Base-by-base conservation (phyloP, 1,140 invertebrate genomes). In the Diorhabda carinulata region DNA sequence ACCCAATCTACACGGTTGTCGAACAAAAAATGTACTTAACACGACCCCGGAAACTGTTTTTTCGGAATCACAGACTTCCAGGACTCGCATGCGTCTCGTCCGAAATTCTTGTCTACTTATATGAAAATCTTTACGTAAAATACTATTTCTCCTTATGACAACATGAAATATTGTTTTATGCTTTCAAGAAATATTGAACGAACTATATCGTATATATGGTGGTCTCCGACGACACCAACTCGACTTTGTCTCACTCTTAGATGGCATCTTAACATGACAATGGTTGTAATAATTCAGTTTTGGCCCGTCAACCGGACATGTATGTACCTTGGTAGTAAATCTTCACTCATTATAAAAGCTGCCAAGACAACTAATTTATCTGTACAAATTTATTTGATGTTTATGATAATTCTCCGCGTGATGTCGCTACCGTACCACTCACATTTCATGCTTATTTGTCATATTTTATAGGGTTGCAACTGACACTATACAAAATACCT, bases 221-320 rank as follows among this genome's bases (percentile, higher is more conserved):
- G 25, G 25, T 25, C 25, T 25, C 25, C 25, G 25, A 25, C 25
- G 25, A 25, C 25, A 25, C 1, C 25, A 25, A 25, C 4, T 4
- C 2, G 2, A 2, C 4, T 52, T 4, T 52, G 6, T 62, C 47
- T 52, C 47, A 8, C 3, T 6, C 5, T 9, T 5, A 75, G 72
- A 73, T 76, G 72, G 66, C 73, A 75, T 76, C 75, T 76, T 76
- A 72, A 74, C 74, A 76, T 76, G 70, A 76, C 75, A 76, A 76
- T 76, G 62, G 66, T 6, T 56, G 70, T 60, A 72, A 76, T 76
- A 76, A 73, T 75, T 75, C 74, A 74, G 68, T 64, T n/a, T 5
- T n/a, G 64, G 72, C 70, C 47, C 69, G 74, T 73, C 77, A 73
- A 64, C 74, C 72, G 72, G 72, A 77, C 73, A 78, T 70, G 70